phyloP scores from a whole-genome alignment of 1,140 invertebrate species.

The Myzus persicae region DNA sequence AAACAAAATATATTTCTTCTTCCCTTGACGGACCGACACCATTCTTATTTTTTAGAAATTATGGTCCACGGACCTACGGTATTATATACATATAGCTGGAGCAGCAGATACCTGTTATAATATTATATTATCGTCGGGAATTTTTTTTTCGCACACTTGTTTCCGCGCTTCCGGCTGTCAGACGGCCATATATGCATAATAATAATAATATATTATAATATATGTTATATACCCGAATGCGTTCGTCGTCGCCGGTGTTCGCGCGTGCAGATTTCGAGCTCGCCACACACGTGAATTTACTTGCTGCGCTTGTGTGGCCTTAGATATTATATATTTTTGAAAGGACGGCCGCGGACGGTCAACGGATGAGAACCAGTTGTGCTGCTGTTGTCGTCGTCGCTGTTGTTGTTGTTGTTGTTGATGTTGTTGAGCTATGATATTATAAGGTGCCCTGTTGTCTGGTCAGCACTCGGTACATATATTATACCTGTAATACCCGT shows the following conservation, averaged over 20 bases:
- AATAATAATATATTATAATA: not conserved
- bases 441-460: conserved; percentile 31
- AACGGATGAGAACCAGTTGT: conserved; percentile 29
- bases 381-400: too few species aligned
- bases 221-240: not conserved
- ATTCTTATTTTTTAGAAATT: too few species aligned
- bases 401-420: not conserved
- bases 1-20: not conserved
- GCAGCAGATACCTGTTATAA: too few species aligned
- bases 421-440: not conserved
- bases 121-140: not conserved
- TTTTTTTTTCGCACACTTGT: not conserved
- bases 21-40: too few species aligned
- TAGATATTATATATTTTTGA: not conserved
- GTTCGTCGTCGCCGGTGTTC: not conserved
- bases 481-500: not conserved
- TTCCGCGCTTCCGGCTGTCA: not conserved
- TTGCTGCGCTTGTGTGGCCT: conserved; percentile 32
- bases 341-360: not conserved
- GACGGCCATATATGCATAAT: not conserved
- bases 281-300: not conserved
- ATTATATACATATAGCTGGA: too few species aligned
- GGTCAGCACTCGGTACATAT: not conserved
- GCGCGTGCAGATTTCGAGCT: not conserved
- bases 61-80: too few species aligned